phyloP scores from a whole-genome alignment of 2,888 invertebrate genomes.

The Phragmatobia fuliginosa region DNA sequence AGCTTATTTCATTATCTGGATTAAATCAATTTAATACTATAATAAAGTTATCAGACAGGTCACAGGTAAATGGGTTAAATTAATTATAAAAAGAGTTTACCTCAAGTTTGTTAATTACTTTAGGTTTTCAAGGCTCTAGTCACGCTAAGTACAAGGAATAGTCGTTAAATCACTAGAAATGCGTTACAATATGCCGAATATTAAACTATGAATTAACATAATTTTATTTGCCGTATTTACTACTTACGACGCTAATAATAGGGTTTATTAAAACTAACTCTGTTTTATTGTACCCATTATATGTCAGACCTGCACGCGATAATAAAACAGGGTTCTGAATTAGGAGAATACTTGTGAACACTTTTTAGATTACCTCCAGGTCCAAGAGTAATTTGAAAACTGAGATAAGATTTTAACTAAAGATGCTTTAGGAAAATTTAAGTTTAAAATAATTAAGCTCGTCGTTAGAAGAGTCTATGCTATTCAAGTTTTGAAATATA shows the following conservation, averaged over 20 bases:
- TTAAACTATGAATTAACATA: conserved; percentile 50
- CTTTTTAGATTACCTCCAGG: conserved; percentile 32
- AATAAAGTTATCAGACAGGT: background rate
- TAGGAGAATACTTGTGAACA: conserved; percentile 46
- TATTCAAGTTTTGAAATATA: background rate
- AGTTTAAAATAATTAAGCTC: background rate
- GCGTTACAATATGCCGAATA: conserved; percentile 37
- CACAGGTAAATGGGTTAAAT: background rate
- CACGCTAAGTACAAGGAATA: conserved; percentile 9
- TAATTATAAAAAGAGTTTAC: background rate
- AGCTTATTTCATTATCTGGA: background rate
- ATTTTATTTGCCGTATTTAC: conserved; percentile 50
- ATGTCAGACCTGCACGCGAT: conserved; percentile 55
- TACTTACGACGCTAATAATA: conserved; percentile 50
- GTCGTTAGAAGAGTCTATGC: background rate
- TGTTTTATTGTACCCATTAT: conserved; percentile 53
- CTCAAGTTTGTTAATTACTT: background rate
- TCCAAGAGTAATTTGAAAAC: background rate
- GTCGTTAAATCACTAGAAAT: conserved; percentile 28
- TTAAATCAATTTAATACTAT: background rate
- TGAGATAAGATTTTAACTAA: conserved; percentile 4
- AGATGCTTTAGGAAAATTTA: background rate
- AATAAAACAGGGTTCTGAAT: conserved; percentile 56
- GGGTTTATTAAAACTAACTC: conserved; percentile 57
- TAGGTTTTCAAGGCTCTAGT: background rate